Percentiles rank a stretch among this genome's conserved stretches.
Conservation (phyloP, 2,888 invertebrate genomes). For the Lingula anatina region DNA sequence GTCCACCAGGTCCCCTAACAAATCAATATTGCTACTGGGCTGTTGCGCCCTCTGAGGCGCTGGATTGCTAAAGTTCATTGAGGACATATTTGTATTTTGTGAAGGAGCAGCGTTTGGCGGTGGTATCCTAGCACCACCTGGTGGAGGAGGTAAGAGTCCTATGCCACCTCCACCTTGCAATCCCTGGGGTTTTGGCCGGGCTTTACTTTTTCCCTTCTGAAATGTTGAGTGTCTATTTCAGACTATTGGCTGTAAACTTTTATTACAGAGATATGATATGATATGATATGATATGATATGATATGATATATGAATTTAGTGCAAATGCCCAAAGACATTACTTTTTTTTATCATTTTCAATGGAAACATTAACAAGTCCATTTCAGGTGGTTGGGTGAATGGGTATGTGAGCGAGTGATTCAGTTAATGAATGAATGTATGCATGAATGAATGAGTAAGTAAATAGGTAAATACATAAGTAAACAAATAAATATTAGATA, state of each 20-base stretch:
- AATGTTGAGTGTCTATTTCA: too few species aligned
- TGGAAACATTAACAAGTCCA: too few species aligned
- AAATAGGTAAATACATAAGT: too few species aligned
- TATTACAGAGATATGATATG: neutral
- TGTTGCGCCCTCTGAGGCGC: neutral
- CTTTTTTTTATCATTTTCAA: too few species aligned
- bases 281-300: neutral
- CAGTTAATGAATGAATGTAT: too few species aligned
- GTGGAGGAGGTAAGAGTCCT: conserved; percentile 70
- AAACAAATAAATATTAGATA: too few species aligned
- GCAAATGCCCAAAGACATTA: too few species aligned
- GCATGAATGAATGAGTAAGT: too few species aligned
- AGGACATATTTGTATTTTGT: neutral
- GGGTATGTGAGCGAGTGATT: too few species aligned
- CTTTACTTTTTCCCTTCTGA: conserved; percentile 44
- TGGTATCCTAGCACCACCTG: conserved; percentile 71
- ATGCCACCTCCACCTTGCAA: conserved; percentile 56
- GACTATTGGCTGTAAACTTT: conserved; percentile 3
- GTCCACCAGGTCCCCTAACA: conserved; percentile 18
- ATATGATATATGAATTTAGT: neutral
- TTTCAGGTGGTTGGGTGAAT: too few species aligned
- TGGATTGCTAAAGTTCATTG: neutral
- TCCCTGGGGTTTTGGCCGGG: conserved; percentile 64
- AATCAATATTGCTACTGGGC: conserved; percentile 17
- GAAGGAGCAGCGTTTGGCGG: conserved; percentile 57